Conservation (phyloP, 2,113 vertebrate species). For the Microtus pennsylvanicus region DNA sequence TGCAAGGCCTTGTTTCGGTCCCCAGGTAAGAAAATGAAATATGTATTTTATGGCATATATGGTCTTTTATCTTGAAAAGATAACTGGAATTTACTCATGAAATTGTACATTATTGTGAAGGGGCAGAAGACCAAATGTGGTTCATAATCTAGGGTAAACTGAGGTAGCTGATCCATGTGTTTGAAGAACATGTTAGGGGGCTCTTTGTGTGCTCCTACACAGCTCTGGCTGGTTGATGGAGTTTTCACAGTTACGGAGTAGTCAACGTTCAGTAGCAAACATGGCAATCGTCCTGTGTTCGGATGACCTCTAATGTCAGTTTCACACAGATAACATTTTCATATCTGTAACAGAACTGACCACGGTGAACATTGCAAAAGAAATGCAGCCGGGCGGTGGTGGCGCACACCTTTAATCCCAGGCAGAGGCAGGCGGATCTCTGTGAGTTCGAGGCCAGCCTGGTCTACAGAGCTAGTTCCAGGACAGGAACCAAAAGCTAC, state of each 20-base stretch:
- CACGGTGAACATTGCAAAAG: neutral
- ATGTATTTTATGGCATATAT: neutral
- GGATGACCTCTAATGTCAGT: neutral
- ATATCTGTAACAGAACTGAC: neutral
- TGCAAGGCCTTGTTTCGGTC: too few relatives aligned
- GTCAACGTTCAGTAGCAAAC: neutral
- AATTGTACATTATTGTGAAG: neutral
- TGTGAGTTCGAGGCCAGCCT: too few relatives aligned
- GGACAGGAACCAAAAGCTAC: too few relatives aligned
- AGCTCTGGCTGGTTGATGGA: neutral
- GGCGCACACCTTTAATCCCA: too few relatives aligned
- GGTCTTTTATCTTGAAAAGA: slow-evolving; percentile 37
- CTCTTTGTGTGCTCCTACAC: neutral
- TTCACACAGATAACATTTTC: slow-evolving; percentile 31
- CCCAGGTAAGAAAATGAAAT: neutral
- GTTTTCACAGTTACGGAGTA: neutral
- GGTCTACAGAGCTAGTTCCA: too few relatives aligned
- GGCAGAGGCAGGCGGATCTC: too few relatives aligned
- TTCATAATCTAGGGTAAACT: neutral
- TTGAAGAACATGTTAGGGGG: neutral
- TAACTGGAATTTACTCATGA: neutral
- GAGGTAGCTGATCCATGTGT: neutral
- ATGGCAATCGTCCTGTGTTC: neutral
- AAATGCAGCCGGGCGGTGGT: neutral
- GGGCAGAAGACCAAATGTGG: neutral